Percentiles rank a stretch among this genome's conserved stretches.
phyloP scores from a whole-genome alignment of 2,797 vertebrate genomes.

The Pangasius sanitwongsei region DNA sequence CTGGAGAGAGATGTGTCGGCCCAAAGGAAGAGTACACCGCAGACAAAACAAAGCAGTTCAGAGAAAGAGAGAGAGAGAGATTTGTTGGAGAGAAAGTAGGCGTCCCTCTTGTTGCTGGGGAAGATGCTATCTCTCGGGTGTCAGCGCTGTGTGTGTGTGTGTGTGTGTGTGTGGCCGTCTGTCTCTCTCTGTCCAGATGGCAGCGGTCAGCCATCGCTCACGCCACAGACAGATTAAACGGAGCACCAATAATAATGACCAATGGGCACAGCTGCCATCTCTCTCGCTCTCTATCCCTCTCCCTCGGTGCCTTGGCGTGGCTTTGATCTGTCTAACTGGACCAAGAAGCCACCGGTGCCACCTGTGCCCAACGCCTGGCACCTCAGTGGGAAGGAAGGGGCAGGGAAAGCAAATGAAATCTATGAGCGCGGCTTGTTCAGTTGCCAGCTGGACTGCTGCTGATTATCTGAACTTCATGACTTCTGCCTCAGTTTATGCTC shows the following conservation, averaged over 20 bases:
- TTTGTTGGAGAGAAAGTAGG: constrained; percentile 31
- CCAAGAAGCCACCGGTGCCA: constrained; percentile 26
- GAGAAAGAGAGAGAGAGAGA: neutral
- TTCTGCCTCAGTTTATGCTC: neutral
- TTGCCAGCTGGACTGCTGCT: constrained; percentile 12
- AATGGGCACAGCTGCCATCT: constrained; percentile 51
- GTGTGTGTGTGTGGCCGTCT: constrained; percentile 12
- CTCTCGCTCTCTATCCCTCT: neutral
- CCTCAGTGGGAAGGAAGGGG: constrained; percentile 20
- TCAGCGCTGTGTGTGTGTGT: constrained; percentile 22
- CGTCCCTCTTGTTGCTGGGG: constrained; percentile 49
- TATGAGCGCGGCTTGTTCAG: neutral
- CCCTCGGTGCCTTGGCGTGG: constrained; percentile 25
- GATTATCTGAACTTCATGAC: neutral
- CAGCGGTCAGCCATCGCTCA: constrained; percentile 73
- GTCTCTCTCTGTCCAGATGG: constrained; percentile 75
- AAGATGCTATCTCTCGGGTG: constrained; percentile 21
- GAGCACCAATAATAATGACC: constrained; percentile 76
- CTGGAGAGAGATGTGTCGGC: too few species aligned
- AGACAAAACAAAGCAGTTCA: constrained; percentile 5
- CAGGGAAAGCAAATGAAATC: constrained; percentile 5
- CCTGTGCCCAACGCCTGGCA: constrained; percentile 41
- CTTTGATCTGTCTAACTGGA: constrained; percentile 55
- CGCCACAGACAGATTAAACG: constrained; percentile 73
- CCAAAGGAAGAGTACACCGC: constrained; percentile 53